Evolutionary conservation across 2,113 vertebrate genomes (phyloP).

Genomic region (Pteropus alecto): DNA sequence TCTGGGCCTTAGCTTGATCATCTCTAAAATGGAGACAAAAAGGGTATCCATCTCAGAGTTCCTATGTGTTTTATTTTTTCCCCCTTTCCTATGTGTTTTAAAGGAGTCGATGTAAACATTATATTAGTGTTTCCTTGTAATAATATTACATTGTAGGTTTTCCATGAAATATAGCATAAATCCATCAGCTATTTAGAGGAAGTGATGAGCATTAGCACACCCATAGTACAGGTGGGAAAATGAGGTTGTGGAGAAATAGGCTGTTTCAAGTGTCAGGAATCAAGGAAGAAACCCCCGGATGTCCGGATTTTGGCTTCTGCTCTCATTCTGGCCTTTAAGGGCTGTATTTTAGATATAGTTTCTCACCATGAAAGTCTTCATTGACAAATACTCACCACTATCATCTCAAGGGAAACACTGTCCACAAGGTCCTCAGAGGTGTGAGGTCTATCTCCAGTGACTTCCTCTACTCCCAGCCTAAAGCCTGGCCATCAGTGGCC

Average conservation of each 20-base stretch:
- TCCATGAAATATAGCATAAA: background rate
- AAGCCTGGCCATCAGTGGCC: background rate
- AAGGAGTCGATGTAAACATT: background rate
- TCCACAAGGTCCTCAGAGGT: background rate
- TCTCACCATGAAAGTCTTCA: background rate
- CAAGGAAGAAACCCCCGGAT: background rate
- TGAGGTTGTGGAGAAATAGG: background rate
- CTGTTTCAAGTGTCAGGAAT: background rate
- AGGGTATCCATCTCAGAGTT: background rate
- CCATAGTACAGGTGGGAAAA: background rate
- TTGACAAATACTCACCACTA: background rate
- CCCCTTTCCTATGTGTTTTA: background rate
- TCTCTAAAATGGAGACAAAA: background rate
- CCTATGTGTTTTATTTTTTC: background rate
- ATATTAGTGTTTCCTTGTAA: background rate
- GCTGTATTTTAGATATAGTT: background rate
- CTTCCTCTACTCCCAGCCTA: background rate
- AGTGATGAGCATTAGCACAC: rapidly evolving
- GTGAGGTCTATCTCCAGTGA: background rate
- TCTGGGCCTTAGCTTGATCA: background rate
- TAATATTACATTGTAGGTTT: background rate
- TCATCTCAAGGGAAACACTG: background rate
- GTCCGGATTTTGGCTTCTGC: background rate
- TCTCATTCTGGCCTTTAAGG: background rate
- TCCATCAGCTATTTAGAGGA: background rate